Evolutionary conservation across 2,113 vertebrate genomes (phyloP).

Genomic region (Siphamia tubifer): DNA sequence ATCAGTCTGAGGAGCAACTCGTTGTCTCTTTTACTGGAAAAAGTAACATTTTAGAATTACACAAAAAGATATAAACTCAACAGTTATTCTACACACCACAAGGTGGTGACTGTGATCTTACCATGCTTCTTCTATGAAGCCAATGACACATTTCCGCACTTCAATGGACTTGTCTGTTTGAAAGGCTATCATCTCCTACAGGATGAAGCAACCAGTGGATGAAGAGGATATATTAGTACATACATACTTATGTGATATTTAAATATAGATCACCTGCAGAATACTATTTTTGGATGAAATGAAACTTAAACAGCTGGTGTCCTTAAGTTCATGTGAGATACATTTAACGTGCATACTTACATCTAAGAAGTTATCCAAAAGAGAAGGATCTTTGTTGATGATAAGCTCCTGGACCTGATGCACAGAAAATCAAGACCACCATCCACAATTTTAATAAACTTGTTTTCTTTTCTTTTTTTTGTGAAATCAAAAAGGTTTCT

Average conservation of each 20-base stretch:
- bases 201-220: background rate
- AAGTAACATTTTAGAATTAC: background rate
- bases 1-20: slow-evolving; percentile 90
- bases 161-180: slow-evolving; percentile 93
- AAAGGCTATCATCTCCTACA: slow-evolving; percentile 92
- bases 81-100: background rate
- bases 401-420: slow-evolving; percentile 91
- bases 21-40: slow-evolving; percentile 89
- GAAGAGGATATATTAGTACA: background rate
- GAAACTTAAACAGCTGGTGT: background rate
- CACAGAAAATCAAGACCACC: background rate
- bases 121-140: slow-evolving; percentile 96
- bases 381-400: slow-evolving; percentile 92
- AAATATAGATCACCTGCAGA: background rate
- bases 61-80: background rate
- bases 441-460: background rate
- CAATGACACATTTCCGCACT: slow-evolving; percentile 93
- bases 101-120: slow-evolving; percentile 53
- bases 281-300: background rate
- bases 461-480: too few species aligned
- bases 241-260: background rate
- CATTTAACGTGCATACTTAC: slow-evolving; percentile 77
- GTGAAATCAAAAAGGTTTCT: too few species aligned
- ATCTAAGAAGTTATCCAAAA: slow-evolving; percentile 93
- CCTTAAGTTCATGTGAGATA: background rate